A percentile compares a stretch with the other conserved stretches of the same genome.
Evolutionary conservation across 1,140 invertebrate genomes (phyloP).

Genomic region (Cotesia glomerata): DNA sequence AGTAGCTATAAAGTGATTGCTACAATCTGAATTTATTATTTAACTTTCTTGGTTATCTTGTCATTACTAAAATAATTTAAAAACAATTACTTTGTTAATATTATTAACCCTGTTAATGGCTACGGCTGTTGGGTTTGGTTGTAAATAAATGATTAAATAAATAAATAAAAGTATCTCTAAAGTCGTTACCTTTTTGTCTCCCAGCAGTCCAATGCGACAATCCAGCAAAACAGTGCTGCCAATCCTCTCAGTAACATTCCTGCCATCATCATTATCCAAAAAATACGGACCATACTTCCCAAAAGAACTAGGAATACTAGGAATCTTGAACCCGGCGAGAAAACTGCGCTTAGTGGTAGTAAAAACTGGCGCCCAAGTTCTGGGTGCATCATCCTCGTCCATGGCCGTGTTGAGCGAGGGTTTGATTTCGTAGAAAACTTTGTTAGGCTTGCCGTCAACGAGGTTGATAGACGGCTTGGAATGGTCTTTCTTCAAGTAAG

Average conservation of each 20-base stretch:
- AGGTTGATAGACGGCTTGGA: slow-evolving; percentile 42
- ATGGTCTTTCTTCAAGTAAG: slow-evolving; percentile 34
- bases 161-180: too few relatives aligned
- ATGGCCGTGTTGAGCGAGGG: slow-evolving; percentile 47
- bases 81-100: too few relatives aligned
- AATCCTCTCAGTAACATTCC: slow-evolving; percentile 63
- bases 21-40: too few relatives aligned
- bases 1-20: too few relatives aligned
- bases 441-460: slow-evolving; percentile 40
- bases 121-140: too few relatives aligned
- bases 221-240: slow-evolving; percentile 64
- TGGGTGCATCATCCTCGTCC: background rate
- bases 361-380: background rate
- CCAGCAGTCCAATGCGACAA: slow-evolving; percentile 65
- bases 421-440: slow-evolving; percentile 51
- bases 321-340: slow-evolving; percentile 36
- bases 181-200: slow-evolving; percentile 61
- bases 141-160: too few relatives aligned
- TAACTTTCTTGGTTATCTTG: too few relatives aligned
- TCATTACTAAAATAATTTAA: too few relatives aligned
- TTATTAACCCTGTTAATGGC: too few relatives aligned
- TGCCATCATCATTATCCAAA: slow-evolving; percentile 69
- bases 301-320: slow-evolving; percentile 55
- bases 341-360: slow-evolving; percentile 24
- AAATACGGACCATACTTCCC: slow-evolving; percentile 77